Evolutionary conservation across 1,140 invertebrate species (phyloP), one percentile per base, ranked within the genome.

Genomic region (Sycophaga agraensis): DNA sequence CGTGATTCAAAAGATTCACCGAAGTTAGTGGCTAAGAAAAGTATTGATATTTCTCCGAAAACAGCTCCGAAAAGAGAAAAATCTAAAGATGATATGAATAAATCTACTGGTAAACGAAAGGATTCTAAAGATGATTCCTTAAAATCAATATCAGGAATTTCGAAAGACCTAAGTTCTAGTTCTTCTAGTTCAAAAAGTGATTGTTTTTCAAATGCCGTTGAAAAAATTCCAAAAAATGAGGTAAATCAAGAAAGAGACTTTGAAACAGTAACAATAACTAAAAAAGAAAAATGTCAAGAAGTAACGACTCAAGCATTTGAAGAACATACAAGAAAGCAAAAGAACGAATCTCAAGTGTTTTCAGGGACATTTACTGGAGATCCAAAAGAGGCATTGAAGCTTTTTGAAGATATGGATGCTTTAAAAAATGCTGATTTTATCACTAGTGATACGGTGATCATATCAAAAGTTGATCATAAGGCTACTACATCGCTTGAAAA

Each of bases 391-490:
- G 61, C 66, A 7, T 66, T 68, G n/a, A 70, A 73, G 43, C 54
- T 59, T 8, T 71, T 74, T 12, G 72, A 75, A 22, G 63, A 73
- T 7, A 58, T 63, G 4, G 64, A 54, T 31, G 59, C 49, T 5
- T 55, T 60, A 24, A 59, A 68, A 21, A 66, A 64, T 2, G 43
- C 64, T 0, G 69, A 74, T 7, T 68, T 68, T 0, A n/a, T 46
- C 0, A 69, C 58, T 2, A 56, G 56, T 0, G 19, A 54, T 9
- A 63, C 48, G 21, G 66, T 75, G 3, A 6, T 39, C 3, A 70
- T 72, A 0, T 81, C 78, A 0, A 79, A 70, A 57, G 42, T 75
- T 11, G 76, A 79, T 31, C 73, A 69, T 4, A 70, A 71, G 24
- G 65, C 72, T 4, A 67, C 68, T 1, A 72, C 65, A 5, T 73